Evolutionary conservation across 2,797 vertebrate species (phyloP).

Genomic region (Sciurus carolinensis): DNA sequence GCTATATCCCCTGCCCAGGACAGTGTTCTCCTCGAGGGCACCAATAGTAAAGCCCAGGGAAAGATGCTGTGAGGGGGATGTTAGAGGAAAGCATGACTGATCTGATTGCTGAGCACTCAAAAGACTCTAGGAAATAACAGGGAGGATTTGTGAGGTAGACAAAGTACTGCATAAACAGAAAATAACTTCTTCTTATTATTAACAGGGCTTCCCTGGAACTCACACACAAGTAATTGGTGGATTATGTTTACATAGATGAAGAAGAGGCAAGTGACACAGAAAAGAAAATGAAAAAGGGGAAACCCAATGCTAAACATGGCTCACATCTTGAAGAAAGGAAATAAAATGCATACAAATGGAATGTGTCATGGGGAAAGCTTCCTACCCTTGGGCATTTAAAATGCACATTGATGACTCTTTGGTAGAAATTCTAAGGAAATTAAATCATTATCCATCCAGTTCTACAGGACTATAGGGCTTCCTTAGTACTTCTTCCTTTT

Average conservation of each 20-base stretch:
- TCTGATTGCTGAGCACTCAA: neutral
- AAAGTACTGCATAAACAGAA: neutral
- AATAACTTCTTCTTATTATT: conserved; percentile 4
- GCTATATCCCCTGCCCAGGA: neutral
- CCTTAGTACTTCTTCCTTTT: neutral
- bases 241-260: neutral
- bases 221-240: neutral
- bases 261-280: neutral
- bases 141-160: neutral
- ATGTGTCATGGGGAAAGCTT: neutral
- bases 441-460: neutral
- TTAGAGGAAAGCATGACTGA: neutral
- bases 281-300: neutral
- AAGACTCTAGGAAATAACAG: neutral
- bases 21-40: neutral
- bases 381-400: neutral
- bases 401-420: neutral
- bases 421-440: conserved; percentile 9
- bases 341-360: conserved; percentile 5
- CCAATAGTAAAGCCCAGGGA: neutral
- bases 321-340: conserved; percentile 17
- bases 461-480: neutral
- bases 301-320: neutral
- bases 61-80: neutral
- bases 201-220: neutral